Percentiles rank a stretch among this genome's conserved stretches.
Evolutionary conservation across 92 coral and sea anemone species (phyloP).

Genomic region (Siderastrea siderea): DNA sequence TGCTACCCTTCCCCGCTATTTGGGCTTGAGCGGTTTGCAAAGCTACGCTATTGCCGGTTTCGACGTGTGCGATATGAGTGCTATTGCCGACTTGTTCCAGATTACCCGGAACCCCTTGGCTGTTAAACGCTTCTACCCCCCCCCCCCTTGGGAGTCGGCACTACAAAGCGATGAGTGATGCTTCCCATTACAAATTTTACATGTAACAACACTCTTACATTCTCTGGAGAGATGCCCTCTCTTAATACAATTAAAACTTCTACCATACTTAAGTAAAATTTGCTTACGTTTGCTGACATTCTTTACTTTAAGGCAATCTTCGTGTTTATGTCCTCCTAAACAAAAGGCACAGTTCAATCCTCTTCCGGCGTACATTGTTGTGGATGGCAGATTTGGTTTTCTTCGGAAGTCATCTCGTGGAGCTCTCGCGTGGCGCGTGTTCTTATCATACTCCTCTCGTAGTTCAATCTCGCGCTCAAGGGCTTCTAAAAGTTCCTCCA

Average conservation of each 20-base stretch:
- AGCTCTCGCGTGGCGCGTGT: neutral
- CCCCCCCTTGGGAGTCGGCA: too few relatives aligned
- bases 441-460: conserved; percentile 23
- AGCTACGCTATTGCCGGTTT: conserved; percentile 40
- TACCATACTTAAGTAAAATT: conserved; percentile 34
- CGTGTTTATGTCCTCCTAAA: conserved; percentile 29
- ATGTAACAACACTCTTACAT: too few relatives aligned
- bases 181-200: too few relatives aligned
- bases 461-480: conserved; percentile 22
- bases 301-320: conserved; percentile 26
- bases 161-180: too few relatives aligned
- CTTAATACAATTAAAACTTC: conserved; percentile 52
- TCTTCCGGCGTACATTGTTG: conserved; percentile 15
- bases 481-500: conserved; percentile 23
- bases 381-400: neutral
- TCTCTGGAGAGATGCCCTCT: conserved; percentile 33
- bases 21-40: conserved; percentile 47
- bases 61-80: conserved; percentile 43
- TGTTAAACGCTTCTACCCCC: conserved; percentile 4
- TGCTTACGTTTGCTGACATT: conserved; percentile 22
- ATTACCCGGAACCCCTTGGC: neutral
- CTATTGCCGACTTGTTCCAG: neutral
- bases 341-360: conserved; percentile 67
- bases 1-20: conserved; percentile 8
- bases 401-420: neutral